A percentile compares a stretch with the other conserved stretches of the same genome.
These are phyloP conservation scores for Propsilocerus akamusi DNA, from an alignment of 1,140 invertebrate genomes.

Conservation along the genomic window DNA sequence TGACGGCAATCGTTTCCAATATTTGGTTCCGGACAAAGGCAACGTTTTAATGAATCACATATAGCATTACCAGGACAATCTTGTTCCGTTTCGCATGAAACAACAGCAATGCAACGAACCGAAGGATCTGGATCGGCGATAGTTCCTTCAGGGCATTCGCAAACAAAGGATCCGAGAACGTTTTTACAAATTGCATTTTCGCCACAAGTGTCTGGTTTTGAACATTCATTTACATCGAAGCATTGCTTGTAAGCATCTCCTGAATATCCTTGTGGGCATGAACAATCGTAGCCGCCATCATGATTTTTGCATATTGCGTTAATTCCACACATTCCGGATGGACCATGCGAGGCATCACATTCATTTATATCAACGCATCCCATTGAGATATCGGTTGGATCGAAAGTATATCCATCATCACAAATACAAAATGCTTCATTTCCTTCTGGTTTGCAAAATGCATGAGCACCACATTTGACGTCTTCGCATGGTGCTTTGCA, in stretches of 20 bases:
- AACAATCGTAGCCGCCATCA: slow-evolving; percentile 54
- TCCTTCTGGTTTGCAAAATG: slow-evolving; percentile 74
- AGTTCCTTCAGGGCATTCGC: slow-evolving; percentile 62
- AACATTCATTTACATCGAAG: slow-evolving; percentile 70
- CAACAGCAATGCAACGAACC: slow-evolving; percentile 55
- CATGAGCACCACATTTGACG: slow-evolving; percentile 71
- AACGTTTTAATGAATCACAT: slow-evolving; percentile 55
- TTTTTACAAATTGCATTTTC: slow-evolving; percentile 63
- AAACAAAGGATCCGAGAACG: slow-evolving; percentile 52
- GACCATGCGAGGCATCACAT: slow-evolving; percentile 60
- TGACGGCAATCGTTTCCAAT: slow-evolving; percentile 80
- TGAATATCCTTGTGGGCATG: slow-evolving; percentile 57
- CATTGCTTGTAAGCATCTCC: slow-evolving; percentile 63
- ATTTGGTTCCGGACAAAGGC: slow-evolving; percentile 77
- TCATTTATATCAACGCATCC: slow-evolving; percentile 89
- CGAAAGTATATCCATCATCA: slow-evolving; percentile 83
- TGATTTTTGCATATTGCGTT: slow-evolving; percentile 73
- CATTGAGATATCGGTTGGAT: slow-evolving; percentile 69
- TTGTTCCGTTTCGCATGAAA: slow-evolving; percentile 49
- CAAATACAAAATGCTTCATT: slow-evolving; percentile 82
- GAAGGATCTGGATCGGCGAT: slow-evolving; percentile 53
- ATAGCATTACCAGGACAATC: slow-evolving; percentile 82
- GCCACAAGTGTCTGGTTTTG: slow-evolving; percentile 43
- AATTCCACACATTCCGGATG: slow-evolving; percentile 59
- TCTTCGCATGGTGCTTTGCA: slow-evolving; percentile 86